These are phyloP conservation scores for Mastacembelus armatus DNA, from an alignment of 2,797 vertebrate species.

Conservation along the genomic window DNA sequence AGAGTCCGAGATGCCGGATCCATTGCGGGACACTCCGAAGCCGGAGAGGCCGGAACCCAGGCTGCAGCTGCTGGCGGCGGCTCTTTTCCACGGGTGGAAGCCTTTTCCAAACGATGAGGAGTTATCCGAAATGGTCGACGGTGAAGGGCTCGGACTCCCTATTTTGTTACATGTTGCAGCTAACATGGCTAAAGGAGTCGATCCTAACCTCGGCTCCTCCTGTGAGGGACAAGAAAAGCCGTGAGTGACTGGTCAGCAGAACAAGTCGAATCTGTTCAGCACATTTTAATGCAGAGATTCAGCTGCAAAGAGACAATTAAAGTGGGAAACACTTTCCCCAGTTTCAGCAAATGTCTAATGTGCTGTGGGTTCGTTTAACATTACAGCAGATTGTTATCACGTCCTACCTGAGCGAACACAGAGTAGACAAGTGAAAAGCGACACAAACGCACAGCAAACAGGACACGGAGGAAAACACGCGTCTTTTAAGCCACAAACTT, in stretches of 20 bases:
- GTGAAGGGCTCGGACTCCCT: constrained; percentile 96
- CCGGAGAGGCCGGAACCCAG: constrained; percentile 90
- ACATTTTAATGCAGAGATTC: neutral
- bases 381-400: constrained; percentile 21
- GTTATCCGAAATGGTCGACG: constrained; percentile 94
- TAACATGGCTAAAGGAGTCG: constrained; percentile 99
- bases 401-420: constrained; percentile 89
- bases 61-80: constrained; percentile 91
- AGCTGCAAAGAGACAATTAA: neutral
- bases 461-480: constrained; percentile 68
- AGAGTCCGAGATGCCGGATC: constrained; percentile 90
- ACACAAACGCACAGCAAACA: constrained; percentile 62
- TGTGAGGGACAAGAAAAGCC: constrained; percentile 75
- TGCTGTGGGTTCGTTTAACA: neutral
- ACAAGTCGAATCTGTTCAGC: constrained; percentile 48
- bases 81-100: constrained; percentile 98
- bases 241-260: constrained; percentile 54
- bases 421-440: constrained; percentile 66
- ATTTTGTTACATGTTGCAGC: constrained; percentile 99
- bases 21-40: constrained; percentile 89
- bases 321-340: neutral
- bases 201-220: constrained; percentile 99
- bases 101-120: constrained; percentile 93
- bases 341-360: neutral
- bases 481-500: constrained; percentile 81